Evolutionary conservation across 2,113 vertebrate genomes (phyloP).

Genomic region (Gavia stellata): DNA sequence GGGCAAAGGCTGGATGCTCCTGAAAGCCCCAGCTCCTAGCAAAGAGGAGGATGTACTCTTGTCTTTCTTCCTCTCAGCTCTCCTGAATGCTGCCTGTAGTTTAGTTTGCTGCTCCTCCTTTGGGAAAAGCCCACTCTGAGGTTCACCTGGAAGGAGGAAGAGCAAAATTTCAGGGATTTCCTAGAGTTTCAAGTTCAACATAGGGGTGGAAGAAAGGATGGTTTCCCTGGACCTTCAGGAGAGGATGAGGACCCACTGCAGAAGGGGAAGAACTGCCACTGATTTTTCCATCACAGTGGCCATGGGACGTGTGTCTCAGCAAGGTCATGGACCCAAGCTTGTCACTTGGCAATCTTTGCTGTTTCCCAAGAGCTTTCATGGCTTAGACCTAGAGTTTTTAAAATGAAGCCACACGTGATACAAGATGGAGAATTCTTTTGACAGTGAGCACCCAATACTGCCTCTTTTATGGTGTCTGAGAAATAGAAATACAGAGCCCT

Average conservation of each 20-base stretch:
- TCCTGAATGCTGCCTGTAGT: neutral
- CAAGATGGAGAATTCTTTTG: neutral
- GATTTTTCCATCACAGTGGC: neutral
- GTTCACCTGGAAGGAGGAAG: neutral
- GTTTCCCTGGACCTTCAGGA: neutral
- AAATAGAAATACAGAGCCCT: neutral
- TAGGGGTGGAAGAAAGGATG: neutral
- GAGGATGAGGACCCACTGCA: neutral
- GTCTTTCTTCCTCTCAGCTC: no score
- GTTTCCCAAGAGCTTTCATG: neutral
- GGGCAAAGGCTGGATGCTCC: neutral
- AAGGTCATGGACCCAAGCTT: neutral
- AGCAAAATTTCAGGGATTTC: neutral
- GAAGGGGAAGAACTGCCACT: neutral
- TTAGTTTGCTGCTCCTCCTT: neutral
- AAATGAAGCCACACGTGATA: neutral
- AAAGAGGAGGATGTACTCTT: neutral
- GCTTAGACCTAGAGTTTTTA: neutral
- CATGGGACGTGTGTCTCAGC: neutral
- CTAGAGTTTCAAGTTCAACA: accelerated
- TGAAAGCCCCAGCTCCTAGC: neutral
- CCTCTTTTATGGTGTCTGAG: neutral
- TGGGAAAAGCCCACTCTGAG: neutral
- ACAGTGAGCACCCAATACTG: neutral
- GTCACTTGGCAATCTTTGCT: neutral